Percentiles rank a stretch among this genome's conserved stretches.
These are phyloP conservation scores for Micronycteris hirsuta DNA, from an alignment of 2,113 vertebrate genomes.

Conservation along the genomic window DNA sequence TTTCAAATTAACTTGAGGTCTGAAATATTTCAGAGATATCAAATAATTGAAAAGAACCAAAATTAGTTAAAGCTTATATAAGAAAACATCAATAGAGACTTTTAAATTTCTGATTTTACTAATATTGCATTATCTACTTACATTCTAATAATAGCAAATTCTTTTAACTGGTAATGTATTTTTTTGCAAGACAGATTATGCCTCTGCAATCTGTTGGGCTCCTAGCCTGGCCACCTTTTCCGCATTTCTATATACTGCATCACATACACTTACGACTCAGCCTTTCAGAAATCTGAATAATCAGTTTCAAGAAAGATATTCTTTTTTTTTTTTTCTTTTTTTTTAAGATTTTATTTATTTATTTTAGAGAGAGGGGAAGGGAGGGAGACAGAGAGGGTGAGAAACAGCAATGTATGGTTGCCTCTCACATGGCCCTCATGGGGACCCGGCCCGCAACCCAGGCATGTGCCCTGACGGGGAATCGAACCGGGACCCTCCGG, in stretches of 20 bases:
- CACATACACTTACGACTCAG: background rate
- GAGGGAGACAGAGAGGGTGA: no score
- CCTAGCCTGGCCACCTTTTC: background rate
- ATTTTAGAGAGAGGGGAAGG: no score
- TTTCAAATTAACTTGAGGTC: constrained; percentile 54
- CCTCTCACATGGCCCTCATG: no score
- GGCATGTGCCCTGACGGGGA: no score
- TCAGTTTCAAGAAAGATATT: background rate
- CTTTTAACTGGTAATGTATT: background rate
- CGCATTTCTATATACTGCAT: background rate
- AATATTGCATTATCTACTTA: background rate
- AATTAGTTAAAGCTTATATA: background rate
- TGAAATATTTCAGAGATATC: constrained; percentile 59
- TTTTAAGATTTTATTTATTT: no score
- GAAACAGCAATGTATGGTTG: no score
- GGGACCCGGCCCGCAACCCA: no score
- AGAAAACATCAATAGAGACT: background rate
- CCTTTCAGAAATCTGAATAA: background rate
- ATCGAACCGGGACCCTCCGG: no score
- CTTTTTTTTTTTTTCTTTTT: no score
- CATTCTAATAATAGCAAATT: background rate
- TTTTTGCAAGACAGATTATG: background rate
- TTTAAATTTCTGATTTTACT: background rate
- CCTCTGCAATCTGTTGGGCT: background rate
- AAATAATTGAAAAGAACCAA: constrained; percentile 22